Evolutionary conservation across 1,140 invertebrate species (phyloP).

Genomic region (Micrasema longulum): DNA sequence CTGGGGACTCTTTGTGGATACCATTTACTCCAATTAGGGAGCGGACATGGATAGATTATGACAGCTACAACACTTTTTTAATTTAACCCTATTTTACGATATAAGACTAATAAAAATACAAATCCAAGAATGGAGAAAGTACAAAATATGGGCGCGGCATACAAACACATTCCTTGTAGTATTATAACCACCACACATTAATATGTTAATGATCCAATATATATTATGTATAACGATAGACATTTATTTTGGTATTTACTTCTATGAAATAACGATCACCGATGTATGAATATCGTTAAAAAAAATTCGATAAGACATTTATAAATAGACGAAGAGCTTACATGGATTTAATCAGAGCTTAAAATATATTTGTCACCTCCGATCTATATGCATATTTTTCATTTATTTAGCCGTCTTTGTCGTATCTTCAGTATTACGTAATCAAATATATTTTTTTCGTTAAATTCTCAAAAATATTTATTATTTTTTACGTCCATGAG

Average conservation of each 20-base stretch:
- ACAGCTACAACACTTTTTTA: too few species aligned
- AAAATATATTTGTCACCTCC: slow-evolving; percentile 35
- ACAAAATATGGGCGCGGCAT: slow-evolving; percentile 24
- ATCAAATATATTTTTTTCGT: neutral
- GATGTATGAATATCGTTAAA: slow-evolving; percentile 2
- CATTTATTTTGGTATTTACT: neutral
- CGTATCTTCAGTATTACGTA: neutral
- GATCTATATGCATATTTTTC: slow-evolving; percentile 36
- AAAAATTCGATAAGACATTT: slow-evolving; percentile 16
- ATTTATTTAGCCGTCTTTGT: slow-evolving; percentile 8
- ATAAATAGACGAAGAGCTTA: neutral
- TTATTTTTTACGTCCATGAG: too few species aligned
- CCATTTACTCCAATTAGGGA: too few species aligned
- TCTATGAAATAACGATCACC: neutral
- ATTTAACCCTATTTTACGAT: too few species aligned
- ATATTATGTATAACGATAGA: neutral
- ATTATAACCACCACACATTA: slow-evolving; percentile 39
- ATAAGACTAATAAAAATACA: too few species aligned
- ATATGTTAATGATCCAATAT: slow-evolving; percentile 31
- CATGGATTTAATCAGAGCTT: slow-evolving; percentile 19
- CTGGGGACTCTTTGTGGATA: too few species aligned
- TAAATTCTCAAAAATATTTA: too few species aligned
- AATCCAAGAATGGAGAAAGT: slow-evolving; percentile 5
- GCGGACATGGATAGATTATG: too few species aligned
- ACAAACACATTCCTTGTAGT: slow-evolving; percentile 29